Evolutionary conservation across 2,113 vertebrate species (phyloP).

Genomic region (Malurus elegans): DNA sequence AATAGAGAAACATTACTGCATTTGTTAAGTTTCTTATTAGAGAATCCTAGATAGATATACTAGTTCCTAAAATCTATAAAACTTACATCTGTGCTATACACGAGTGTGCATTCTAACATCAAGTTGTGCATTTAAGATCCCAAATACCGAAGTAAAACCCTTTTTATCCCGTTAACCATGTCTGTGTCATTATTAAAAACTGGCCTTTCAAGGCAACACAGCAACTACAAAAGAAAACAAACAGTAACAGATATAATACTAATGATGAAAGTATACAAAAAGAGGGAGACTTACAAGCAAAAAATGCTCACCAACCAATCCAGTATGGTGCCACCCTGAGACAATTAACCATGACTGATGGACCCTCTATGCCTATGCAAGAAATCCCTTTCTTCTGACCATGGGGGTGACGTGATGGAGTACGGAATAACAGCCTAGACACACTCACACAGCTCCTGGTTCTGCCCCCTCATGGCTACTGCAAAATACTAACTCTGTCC

Average conservation of each 20-base stretch:
- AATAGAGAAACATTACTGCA: no score
- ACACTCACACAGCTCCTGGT: not conserved
- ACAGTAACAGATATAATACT: not conserved
- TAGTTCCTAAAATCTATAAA: no score
- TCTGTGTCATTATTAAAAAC: no score
- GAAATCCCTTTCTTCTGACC: not conserved
- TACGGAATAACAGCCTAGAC: not conserved
- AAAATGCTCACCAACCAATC: not conserved
- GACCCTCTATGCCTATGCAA: no score
- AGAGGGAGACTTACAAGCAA: not conserved
- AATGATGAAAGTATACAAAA: not conserved
- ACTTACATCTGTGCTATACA: no score
- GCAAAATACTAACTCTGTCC: not conserved
- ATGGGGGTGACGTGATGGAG: accelerated
- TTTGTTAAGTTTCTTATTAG: no score
- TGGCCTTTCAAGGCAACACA: no score
- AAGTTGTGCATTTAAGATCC: no score
- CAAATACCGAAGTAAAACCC: no score
- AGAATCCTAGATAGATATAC: no score
- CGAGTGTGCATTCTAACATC: no score
- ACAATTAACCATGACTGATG: not conserved
- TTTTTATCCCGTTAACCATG: no score
- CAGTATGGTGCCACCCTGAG: accelerated
- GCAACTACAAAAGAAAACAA: not conserved
- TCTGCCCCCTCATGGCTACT: not conserved